These are phyloP conservation scores for Pterois miles DNA, from an alignment of 2,797 vertebrate genomes.

Conservation along the genomic window DNA sequence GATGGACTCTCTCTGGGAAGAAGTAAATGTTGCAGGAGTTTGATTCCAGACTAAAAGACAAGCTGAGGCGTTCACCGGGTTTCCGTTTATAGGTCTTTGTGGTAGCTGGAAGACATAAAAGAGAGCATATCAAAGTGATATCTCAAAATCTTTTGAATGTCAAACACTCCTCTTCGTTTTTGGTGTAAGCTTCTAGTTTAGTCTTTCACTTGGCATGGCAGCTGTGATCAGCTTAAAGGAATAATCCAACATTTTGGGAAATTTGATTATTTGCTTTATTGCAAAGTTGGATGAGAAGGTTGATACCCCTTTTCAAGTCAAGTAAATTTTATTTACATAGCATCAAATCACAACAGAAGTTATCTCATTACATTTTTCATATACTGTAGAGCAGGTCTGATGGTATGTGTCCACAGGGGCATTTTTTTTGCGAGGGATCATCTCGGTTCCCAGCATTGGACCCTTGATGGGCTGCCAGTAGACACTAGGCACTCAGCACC, in stretches of 20 bases:
- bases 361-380: too few species aligned
- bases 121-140: not conserved
- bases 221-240: not conserved
- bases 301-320: not conserved
- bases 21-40: constrained; percentile 47
- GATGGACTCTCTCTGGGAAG: rapidly evolving
- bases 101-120: constrained; percentile 14
- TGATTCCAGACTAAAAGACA: not conserved
- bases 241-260: not conserved
- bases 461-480: too few species aligned
- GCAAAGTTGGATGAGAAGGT: not conserved
- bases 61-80: rapidly evolving
- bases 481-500: too few species aligned
- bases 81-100: rapidly evolving
- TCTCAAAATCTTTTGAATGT: not conserved
- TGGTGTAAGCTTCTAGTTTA: not conserved
- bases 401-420: too few species aligned
- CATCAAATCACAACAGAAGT: too few species aligned
- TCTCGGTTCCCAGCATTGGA: too few species aligned
- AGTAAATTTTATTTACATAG: not conserved
- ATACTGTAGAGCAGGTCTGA: too few species aligned
- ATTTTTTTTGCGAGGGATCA: too few species aligned
- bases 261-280: not conserved
- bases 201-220: not conserved
- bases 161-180: not conserved